phyloP scores from a whole-genome alignment of 2,113 vertebrate species.

The Atherinomorus stipes region DNA sequence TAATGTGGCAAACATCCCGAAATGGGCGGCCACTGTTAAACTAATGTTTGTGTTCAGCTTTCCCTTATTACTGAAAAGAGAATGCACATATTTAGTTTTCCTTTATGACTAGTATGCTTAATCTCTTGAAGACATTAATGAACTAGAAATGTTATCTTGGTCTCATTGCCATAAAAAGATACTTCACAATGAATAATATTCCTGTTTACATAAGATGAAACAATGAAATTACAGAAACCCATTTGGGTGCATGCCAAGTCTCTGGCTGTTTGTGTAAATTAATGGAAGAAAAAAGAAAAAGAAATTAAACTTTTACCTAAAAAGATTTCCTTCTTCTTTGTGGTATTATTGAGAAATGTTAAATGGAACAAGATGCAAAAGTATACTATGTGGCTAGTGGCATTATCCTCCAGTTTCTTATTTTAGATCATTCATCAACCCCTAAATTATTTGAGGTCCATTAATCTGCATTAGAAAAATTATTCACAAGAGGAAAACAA shows the following conservation, averaged over 20 bases:
- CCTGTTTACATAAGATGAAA: too few relatives aligned
- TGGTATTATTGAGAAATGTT: background rate
- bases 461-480: too few relatives aligned
- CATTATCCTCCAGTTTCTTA: too few relatives aligned
- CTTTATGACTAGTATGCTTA: background rate
- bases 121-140: background rate
- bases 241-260: background rate
- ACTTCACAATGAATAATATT: background rate
- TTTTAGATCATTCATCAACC: too few relatives aligned
- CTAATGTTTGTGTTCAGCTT: conserved; percentile 55
- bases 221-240: background rate
- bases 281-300: too few relatives aligned
- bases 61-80: conserved; percentile 6
- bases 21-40: conserved; percentile 24
- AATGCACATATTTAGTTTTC: background rate
- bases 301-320: background rate
- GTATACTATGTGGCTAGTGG: too few relatives aligned
- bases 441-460: too few relatives aligned
- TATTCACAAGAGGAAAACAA: too few relatives aligned
- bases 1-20: conserved; percentile 56
- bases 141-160: background rate
- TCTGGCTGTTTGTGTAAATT: background rate
- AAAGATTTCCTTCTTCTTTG: background rate
- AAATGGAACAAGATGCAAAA: too few relatives aligned
- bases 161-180: background rate